Evolutionary conservation across 1,140 invertebrate species (phyloP).

Genomic region (Andricus grossulariae): DNA sequence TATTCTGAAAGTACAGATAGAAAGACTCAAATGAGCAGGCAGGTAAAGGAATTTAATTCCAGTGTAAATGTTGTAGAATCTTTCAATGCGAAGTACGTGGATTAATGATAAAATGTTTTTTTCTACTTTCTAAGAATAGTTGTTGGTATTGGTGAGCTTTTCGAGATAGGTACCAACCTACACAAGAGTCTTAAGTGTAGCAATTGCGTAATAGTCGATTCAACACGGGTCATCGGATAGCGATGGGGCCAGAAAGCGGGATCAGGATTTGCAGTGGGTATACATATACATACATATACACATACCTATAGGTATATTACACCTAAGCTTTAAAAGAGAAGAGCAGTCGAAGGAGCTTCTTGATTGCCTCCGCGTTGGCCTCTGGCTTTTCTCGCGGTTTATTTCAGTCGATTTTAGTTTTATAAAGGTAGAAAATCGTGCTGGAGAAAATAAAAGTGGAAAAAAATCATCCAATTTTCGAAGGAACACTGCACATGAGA

Average conservation of each 20-base stretch:
- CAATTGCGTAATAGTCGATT: slow-evolving; percentile 67
- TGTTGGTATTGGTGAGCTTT: not conserved
- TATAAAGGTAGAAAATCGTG: slow-evolving; percentile 11
- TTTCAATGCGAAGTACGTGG: not conserved
- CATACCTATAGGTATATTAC: slow-evolving; percentile 40
- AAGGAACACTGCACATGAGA: not conserved
- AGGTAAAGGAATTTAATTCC: not conserved
- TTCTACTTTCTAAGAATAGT: not conserved
- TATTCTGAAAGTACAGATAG: not conserved
- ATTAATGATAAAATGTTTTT: slow-evolving; percentile 17
- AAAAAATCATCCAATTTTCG: not conserved
- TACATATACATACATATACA: not conserved
- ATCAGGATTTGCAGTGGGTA: slow-evolving; percentile 10
- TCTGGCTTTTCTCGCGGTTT: slow-evolving; percentile 35
- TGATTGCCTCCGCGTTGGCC: slow-evolving; percentile 55
- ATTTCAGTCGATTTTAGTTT: slow-evolving; percentile 12
- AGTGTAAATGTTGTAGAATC: not conserved
- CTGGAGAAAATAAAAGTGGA: not conserved
- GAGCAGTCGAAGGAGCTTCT: slow-evolving; percentile 52
- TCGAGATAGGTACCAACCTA: not conserved
- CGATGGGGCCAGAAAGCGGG: slow-evolving; percentile 53
- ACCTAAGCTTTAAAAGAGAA: slow-evolving; percentile 25
- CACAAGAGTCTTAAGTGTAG: slow-evolving; percentile 30
- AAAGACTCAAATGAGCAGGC: not conserved
- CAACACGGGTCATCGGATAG: slow-evolving; percentile 66